Percentiles rank a stretch among this genome's conserved stretches.
Evolutionary conservation across 2,113 vertebrate species (phyloP).

Genomic region (Trogon surrucura): DNA sequence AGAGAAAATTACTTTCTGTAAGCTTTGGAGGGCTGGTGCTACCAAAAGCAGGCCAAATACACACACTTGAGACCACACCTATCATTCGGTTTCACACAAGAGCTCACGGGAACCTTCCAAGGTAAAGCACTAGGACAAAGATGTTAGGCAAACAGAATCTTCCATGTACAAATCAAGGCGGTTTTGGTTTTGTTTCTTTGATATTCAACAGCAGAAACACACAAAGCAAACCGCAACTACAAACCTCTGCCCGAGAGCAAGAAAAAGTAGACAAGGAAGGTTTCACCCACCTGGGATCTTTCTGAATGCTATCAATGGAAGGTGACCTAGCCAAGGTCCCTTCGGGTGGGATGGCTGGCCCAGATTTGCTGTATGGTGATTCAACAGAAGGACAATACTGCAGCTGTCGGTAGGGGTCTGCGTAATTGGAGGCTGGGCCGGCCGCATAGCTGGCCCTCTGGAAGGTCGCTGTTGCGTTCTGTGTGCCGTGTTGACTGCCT

Average conservation of each 20-base stretch:
- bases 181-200: background rate
- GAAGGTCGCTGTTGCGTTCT: constrained; percentile 88
- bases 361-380: constrained; percentile 99
- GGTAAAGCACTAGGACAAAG: background rate
- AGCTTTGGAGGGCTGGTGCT: background rate
- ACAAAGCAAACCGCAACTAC: background rate
- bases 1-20: background rate
- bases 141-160: background rate
- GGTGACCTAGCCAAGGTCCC: constrained; percentile 95
- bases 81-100: background rate
- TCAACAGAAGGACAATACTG: constrained; percentile 98
- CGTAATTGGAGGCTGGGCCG: constrained; percentile 88
- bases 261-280: constrained; percentile 34
- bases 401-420: constrained; percentile 96
- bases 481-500: constrained; percentile 87
- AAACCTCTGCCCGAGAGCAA: background rate
- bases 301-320: constrained; percentile 99
- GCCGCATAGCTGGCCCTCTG: constrained; percentile 94
- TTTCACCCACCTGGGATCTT: constrained; percentile 95
- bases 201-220: background rate
- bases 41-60: background rate
- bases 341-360: constrained; percentile 95
- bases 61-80: background rate
- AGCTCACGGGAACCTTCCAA: constrained; percentile 18
- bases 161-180: background rate